A percentile compares a stretch with the other conserved stretches of the same genome.
Conservation (phyloP, 2,113 vertebrate genomes). For the Saguinus imperator region DNA sequence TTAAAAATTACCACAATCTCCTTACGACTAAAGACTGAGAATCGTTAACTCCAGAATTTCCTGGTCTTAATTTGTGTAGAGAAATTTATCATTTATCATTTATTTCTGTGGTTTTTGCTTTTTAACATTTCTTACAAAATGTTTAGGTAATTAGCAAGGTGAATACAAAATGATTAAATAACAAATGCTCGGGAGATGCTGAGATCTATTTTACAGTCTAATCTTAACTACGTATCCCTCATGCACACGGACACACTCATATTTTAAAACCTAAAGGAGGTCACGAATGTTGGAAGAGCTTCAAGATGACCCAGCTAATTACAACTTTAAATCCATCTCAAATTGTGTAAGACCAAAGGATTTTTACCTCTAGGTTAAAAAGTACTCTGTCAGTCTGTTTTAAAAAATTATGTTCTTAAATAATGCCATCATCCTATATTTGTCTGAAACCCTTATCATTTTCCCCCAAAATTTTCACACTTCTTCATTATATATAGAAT, state of each 20-base stretch:
- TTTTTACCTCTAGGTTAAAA: constrained; percentile 13
- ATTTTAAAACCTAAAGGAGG: constrained; percentile 17
- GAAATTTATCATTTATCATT: background rate
- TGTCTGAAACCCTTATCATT: background rate
- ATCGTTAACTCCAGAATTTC: background rate
- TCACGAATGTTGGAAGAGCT: background rate
- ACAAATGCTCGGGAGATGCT: background rate
- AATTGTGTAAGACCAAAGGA: background rate
- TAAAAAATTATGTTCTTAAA: constrained; percentile 30
- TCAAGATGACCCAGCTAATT: background rate
- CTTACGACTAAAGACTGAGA: background rate
- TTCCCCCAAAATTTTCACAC: background rate
- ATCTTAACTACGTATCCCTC: background rate
- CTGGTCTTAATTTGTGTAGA: constrained; percentile 35
- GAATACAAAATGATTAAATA: background rate
- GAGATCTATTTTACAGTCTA: background rate
- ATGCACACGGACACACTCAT: background rate
- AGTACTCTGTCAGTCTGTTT: background rate
- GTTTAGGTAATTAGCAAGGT: background rate
- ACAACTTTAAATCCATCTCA: constrained; percentile 20
- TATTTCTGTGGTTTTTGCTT: constrained; percentile 29
- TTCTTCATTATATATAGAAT: background rate
- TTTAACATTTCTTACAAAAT: constrained; percentile 40
- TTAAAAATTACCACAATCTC: background rate
- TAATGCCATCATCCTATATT: background rate